Evolutionary conservation across 2,113 vertebrate species (phyloP).

Genomic region (Pitta sordida): DNA sequence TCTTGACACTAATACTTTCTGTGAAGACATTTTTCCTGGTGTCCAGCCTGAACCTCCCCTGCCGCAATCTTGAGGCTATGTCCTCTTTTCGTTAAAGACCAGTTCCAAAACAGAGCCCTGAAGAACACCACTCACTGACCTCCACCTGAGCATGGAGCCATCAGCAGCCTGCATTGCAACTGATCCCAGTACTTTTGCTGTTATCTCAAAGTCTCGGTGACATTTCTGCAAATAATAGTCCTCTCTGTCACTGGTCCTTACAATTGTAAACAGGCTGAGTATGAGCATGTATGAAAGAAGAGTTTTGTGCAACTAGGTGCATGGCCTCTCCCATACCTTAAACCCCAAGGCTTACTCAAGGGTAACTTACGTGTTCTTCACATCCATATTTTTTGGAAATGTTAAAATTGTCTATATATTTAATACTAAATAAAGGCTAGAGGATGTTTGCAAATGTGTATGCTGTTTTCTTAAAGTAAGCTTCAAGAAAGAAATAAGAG

Average conservation of each 20-base stretch:
- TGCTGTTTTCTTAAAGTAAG: background rate
- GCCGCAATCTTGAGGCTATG: background rate
- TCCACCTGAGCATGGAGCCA: background rate
- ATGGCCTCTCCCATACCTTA: background rate
- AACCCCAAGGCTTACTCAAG: background rate
- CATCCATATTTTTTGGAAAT: background rate
- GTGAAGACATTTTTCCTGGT: background rate
- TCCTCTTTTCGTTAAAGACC: background rate
- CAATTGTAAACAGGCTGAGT: background rate
- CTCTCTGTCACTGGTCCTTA: background rate
- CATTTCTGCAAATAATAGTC: background rate
- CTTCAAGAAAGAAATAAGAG: background rate
- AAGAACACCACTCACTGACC: background rate
- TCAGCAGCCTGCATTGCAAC: background rate
- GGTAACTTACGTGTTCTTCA: rapidly evolving
- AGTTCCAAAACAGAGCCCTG: background rate
- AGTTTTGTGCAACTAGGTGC: background rate
- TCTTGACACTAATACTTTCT: background rate
- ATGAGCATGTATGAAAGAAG: background rate
- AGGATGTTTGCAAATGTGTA: background rate
- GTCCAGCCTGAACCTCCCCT: background rate
- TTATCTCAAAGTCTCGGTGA: background rate
- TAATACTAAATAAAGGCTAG: background rate
- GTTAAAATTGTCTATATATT: background rate
- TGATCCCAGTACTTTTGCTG: background rate